These are phyloP conservation scores for Meleagris gallopavo DNA, from an alignment of 2,113 vertebrate genomes.

Conservation along the genomic window DNA sequence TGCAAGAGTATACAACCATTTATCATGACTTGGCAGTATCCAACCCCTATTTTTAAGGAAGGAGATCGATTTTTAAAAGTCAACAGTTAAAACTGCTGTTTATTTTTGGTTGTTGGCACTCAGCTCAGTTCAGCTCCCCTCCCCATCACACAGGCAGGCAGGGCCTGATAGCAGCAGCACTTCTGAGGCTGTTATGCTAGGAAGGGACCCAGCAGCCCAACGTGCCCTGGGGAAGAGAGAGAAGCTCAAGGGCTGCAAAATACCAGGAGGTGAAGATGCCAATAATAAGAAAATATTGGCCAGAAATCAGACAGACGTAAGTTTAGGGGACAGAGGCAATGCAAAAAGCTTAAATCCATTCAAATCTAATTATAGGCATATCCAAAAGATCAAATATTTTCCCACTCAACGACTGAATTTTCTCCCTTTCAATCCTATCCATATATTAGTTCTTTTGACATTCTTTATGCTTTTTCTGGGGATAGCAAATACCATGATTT, in stretches of 20 bases:
- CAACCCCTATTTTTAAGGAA: neutral
- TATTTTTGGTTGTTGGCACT: conserved; percentile 44
- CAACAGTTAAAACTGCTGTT: neutral
- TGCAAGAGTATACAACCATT: neutral
- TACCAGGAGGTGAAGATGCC: neutral
- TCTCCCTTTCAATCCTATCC: neutral
- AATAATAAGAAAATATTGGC: neutral
- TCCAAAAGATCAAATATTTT: neutral
- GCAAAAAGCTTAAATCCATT: neutral
- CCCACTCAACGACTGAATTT: neutral
- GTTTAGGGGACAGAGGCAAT: neutral
- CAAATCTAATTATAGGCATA: neutral
- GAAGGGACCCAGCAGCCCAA: neutral
- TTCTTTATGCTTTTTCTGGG: neutral
- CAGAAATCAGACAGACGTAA: neutral
- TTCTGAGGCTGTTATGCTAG: no score
- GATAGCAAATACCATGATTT: neutral
- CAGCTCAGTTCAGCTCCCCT: neutral
- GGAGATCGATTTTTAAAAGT: neutral
- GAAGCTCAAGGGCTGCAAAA: neutral
- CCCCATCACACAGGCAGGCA: neutral
- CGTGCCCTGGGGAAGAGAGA: neutral
- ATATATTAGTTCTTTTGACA: neutral
- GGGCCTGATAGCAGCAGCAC: neutral
- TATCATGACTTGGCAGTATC: neutral